Evolutionary conservation across 1,140 invertebrate genomes (phyloP).

Genomic region (Metopolophium dirhodum): DNA sequence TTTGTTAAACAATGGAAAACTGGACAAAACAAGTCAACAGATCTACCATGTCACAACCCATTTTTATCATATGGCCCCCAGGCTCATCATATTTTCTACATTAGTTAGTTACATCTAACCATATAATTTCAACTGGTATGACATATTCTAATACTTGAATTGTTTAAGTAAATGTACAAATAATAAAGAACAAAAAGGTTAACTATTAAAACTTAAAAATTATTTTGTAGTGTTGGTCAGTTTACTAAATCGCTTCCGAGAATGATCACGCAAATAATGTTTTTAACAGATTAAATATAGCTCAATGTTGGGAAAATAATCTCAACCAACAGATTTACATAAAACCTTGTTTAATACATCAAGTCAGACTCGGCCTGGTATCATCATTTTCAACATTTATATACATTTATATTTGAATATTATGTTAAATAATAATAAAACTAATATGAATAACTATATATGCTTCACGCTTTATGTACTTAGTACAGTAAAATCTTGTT

Average conservation of each 20-base stretch:
- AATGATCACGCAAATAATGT: constrained; percentile 36
- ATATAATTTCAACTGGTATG: not conserved
- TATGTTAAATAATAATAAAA: too few relatives aligned
- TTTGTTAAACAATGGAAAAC: not conserved
- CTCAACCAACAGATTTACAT: constrained; percentile 37
- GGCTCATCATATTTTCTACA: constrained; percentile 14
- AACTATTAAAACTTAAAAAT: not conserved
- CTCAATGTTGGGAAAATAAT: constrained; percentile 19
- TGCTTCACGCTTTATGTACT: too few relatives aligned
- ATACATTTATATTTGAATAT: not conserved
- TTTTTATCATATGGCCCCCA: constrained; percentile 48
- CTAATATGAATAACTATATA: too few relatives aligned
- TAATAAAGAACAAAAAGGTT: not conserved
- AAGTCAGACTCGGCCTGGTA: constrained; percentile 35
- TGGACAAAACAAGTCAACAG: constrained; percentile 16
- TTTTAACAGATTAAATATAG: constrained; percentile 20
- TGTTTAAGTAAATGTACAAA: not conserved
- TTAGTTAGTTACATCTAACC: not conserved
- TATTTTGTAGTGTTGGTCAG: constrained; percentile 36
- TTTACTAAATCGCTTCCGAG: constrained; percentile 32
- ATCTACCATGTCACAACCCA: not conserved
- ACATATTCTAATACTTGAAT: not conserved
- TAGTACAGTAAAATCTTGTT: too few relatives aligned
- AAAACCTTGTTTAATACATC: not conserved
- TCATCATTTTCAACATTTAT: constrained; percentile 40